Evolutionary conservation across 2,113 vertebrate species (phyloP).

Genomic region (Lynx canadensis): DNA sequence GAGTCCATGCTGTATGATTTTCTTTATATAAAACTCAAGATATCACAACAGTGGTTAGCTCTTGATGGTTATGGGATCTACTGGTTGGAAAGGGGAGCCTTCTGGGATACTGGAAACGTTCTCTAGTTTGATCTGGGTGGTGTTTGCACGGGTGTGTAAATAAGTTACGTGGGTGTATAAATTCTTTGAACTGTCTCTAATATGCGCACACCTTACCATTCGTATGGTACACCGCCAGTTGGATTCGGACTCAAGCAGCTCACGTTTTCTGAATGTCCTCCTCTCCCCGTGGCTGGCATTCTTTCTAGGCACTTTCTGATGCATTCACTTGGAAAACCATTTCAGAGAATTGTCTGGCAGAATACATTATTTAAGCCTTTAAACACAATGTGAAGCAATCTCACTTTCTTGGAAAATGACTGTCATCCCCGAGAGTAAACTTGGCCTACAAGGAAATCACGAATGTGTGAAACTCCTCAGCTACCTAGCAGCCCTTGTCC

Average conservation of each 20-base stretch:
- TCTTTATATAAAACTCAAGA: background rate
- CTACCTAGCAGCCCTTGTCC: background rate
- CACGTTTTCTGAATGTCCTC: constrained; percentile 6
- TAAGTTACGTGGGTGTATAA: background rate
- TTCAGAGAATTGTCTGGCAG: constrained; percentile 68
- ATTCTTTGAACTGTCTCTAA: background rate
- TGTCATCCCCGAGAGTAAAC: constrained; percentile 38
- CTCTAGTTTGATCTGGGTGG: background rate
- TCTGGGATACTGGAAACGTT: background rate
- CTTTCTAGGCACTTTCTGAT: constrained; percentile 65
- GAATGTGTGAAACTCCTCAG: background rate
- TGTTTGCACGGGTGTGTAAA: background rate
- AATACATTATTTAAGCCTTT: constrained; percentile 70
- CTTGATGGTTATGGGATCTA: background rate
- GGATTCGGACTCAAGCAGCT: background rate
- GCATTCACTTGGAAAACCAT: constrained; percentile 73
- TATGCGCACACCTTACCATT: background rate
- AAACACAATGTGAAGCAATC: constrained; percentile 43
- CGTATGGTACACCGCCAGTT: background rate
- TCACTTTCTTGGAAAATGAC: constrained; percentile 66
- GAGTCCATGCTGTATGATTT: rapidly evolving
- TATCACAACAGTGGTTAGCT: background rate
- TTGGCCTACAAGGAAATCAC: background rate
- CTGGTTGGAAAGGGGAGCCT: background rate
- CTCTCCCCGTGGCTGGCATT: background rate